Evolutionary conservation across 2,888 invertebrate genomes (phyloP).

Genomic region (Drosophila maculinotata): DNA sequence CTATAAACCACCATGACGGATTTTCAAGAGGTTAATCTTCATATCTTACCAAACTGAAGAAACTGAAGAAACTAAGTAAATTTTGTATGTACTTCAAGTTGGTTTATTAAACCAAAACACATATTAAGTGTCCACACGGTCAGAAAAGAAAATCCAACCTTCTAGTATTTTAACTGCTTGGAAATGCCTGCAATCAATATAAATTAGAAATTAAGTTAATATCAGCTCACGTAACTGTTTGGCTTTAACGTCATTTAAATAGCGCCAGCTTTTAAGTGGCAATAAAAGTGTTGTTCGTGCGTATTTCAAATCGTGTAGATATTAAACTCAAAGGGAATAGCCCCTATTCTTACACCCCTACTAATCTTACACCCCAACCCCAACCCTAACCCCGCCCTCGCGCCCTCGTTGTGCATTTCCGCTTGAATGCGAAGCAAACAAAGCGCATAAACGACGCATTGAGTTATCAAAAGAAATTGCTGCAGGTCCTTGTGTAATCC

Average conservation of each 20-base stretch:
- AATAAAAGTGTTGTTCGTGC: slow-evolving; percentile 60
- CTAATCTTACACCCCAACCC: no score
- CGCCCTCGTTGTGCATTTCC: slow-evolving; percentile 52
- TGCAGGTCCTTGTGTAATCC: slow-evolving; percentile 31
- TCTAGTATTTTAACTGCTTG: slow-evolving; percentile 17
- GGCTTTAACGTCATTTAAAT: slow-evolving; percentile 53
- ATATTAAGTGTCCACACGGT: no score
- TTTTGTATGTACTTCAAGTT: no score
- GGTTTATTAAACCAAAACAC: no score
- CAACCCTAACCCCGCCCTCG: neutral
- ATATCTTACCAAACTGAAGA: no score
- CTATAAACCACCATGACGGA: no score
- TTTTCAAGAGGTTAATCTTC: no score
- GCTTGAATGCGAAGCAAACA: slow-evolving; percentile 67
- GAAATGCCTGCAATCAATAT: slow-evolving; percentile 14
- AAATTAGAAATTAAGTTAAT: slow-evolving; percentile 47
- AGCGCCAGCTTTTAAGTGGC: slow-evolving; percentile 54
- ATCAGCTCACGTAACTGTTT: slow-evolving; percentile 39
- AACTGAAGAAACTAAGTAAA: no score
- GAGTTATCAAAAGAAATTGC: slow-evolving; percentile 68
- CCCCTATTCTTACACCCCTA: neutral
- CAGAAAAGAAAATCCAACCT: no score
- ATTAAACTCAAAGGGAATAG: slow-evolving; percentile 22
- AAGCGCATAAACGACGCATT: slow-evolving; percentile 74
- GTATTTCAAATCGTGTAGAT: slow-evolving; percentile 41